phyloP scores from a whole-genome alignment of 1,140 invertebrate genomes.

The Maconellicoccus hirsutus region DNA sequence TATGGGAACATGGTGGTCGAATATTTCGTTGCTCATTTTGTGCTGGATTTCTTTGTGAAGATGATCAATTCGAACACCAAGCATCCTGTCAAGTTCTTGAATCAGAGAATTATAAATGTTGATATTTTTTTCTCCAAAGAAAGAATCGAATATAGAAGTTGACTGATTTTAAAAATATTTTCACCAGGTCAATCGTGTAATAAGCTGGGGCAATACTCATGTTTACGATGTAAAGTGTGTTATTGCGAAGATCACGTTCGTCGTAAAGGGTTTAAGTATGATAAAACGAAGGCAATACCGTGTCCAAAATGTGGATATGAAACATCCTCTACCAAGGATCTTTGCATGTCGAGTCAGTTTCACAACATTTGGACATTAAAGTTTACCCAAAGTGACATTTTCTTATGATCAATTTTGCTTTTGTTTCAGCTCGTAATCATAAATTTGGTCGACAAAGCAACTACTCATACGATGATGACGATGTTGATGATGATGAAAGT shows the following conservation, averaged over 20 bases:
- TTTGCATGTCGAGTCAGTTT: conserved; percentile 84
- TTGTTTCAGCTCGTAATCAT: conserved; percentile 53
- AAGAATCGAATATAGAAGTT: background rate
- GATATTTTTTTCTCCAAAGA: conserved; percentile 32
- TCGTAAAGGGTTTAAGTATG: conserved; percentile 85
- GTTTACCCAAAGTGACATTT: background rate
- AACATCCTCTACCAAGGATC: conserved; percentile 82
- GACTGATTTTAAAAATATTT: background rate
- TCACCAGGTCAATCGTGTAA: conserved; percentile 77
- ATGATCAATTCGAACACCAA: conserved; percentile 98
- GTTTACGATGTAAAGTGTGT: conserved; percentile 86
- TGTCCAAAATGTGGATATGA: conserved; percentile 91
- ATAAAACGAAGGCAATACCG: conserved; percentile 74
- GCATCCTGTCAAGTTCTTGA: conserved; percentile 91
- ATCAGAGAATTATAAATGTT: conserved; percentile 86
- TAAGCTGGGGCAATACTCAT: conserved; percentile 85
- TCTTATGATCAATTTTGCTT: background rate
- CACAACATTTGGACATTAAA: background rate
- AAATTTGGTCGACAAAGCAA: conserved; percentile 71
- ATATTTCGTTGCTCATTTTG: conserved; percentile 91
- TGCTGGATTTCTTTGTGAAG: conserved; percentile 81
- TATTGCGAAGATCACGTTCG: conserved; percentile 94
- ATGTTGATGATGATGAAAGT: conserved; percentile 39
- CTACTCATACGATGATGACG: conserved; percentile 44
- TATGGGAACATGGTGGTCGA: conserved; percentile 89